These are phyloP conservation scores for Sciurus niger DNA, from an alignment of 2,113 vertebrate genomes.

Conservation along the genomic window DNA sequence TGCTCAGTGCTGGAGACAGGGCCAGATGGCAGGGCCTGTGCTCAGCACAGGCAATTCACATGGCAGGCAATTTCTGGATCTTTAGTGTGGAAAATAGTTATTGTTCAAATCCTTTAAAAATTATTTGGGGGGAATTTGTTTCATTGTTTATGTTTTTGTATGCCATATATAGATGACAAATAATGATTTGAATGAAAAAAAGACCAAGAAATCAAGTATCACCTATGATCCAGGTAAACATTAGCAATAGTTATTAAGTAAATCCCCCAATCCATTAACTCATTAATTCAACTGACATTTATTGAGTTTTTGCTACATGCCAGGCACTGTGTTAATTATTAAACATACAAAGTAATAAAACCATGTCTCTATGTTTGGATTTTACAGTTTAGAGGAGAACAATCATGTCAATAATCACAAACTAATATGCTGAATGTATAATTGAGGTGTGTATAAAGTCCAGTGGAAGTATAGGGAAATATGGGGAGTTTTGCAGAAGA, in stretches of 20 bases:
- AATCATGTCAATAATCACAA: slow-evolving; percentile 49
- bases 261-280: background rate
- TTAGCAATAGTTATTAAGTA: slow-evolving; percentile 49
- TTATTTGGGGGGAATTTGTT: background rate
- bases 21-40: too few species aligned
- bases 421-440: background rate
- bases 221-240: slow-evolving; percentile 39
- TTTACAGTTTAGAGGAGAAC: slow-evolving; percentile 11
- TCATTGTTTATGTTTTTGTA: slow-evolving; percentile 62
- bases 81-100: slow-evolving; percentile 55
- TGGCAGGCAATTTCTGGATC: background rate
- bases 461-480: background rate
- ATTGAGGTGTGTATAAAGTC: background rate
- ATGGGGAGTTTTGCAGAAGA: slow-evolving; percentile 20
- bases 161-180: background rate
- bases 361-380: background rate
- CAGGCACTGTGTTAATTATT: background rate
- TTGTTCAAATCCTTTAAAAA: slow-evolving; percentile 50
- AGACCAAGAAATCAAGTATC: slow-evolving; percentile 30
- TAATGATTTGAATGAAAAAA: background rate
- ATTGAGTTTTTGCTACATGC: background rate
- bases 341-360: slow-evolving; percentile 44
- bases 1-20: too few species aligned
- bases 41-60: too few species aligned
- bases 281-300: slow-evolving; percentile 7